Evolutionary conservation across 2,113 vertebrate species (phyloP), one percentile per base, ranked within the genome.

Genomic region (Melanerpes formicivorus): DNA sequence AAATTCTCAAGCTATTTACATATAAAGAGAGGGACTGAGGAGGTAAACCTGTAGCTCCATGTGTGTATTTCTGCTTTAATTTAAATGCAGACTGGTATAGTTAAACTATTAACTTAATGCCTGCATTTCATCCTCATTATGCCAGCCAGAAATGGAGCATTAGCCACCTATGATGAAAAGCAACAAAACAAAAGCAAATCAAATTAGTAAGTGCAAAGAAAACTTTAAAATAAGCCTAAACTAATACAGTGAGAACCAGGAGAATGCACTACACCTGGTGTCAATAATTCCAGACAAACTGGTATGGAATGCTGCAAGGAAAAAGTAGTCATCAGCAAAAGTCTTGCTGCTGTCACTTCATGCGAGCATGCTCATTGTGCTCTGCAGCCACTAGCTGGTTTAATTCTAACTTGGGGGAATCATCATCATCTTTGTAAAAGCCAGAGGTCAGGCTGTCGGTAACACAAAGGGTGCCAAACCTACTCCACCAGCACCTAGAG

Each of bases 91-190:
- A 70, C 58, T 55, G 12, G 44, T 90, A 50, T 25, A 77, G 80
- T 90, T 88, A 69, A 93, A 63, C 32, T 58, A 79, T 90, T 73
- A 87, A 76, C 44, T 48, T 88, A 70, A 75, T 42, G 64, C 64
- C 84, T 29, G 32, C 37, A 70, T 69, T 80, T 63, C 62, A 82
- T 64, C 54, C 40, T 78, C 52, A 32, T 22, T 15, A 3, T 77
- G 48, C 34, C 78, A 87, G 34, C 15, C 66, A 84, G 87, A 71
- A 92, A 90, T 21, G 63, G 72, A 92, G 86, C 23, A 79, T 59
- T 22, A 52, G 60, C 63, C 65, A 88, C 66, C 44, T 88, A 60
- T 21, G 14, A 79, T 42, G 34, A 70, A 90, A 91, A 67, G n/a
- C 50, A 90, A 76, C 19, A 44, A 58, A 76, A 74, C 79, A 90